Base-by-base conservation (phyloP, 1,140 invertebrate genomes). In the Neodiprion lecontei region DNA sequence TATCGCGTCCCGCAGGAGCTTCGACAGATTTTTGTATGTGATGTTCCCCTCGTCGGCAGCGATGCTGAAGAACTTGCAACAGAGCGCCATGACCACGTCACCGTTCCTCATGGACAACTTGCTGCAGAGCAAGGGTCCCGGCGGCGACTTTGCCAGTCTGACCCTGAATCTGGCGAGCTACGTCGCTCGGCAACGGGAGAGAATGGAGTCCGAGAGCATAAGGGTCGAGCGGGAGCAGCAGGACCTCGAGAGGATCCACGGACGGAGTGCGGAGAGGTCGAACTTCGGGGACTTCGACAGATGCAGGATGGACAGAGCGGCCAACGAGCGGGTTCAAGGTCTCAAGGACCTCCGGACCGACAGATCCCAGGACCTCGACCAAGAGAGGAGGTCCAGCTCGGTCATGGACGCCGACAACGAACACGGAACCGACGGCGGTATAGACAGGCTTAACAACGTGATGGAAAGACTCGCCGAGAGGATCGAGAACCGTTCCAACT, bases 21-120 rank as follows among this genome's bases (percentile, higher is more conserved):
- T 47, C 12, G 23, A 1, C 28, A 69, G 67, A 69, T 69, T 14
- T 47, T 61, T 23, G 70, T 50, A 40, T 40, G 70, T 47, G 70
- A 86, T 88, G 86, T 87, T 87, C 76, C 86, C 88, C 78, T 83
- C 85, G 17, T 83, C 87, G 76, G 87, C 87, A 78, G 84, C 87
- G 79, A 89, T 88, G 87, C 80, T 88, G 76, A 88, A 88, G 77
- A 88, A 88, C 79, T 77, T 88, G 75, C 86, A 88, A 73, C 88
- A 88, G 77, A 85, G 87, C 79, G 82, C 85, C 71, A 87, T 86
- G 86, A 82, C 84, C 70, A 86, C 88, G 78, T 88, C 88, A 9
- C 88, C 88, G 9, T 91, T 91, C 76, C 81, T 90, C 14, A 89
- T 91, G 85, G 90, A 91, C 79, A 90, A 90, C 79, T 80, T 91